These are phyloP conservation scores for Quadroppia sp. DNA, from an alignment of 2,888 invertebrate species.

Conservation along the genomic window DNA sequence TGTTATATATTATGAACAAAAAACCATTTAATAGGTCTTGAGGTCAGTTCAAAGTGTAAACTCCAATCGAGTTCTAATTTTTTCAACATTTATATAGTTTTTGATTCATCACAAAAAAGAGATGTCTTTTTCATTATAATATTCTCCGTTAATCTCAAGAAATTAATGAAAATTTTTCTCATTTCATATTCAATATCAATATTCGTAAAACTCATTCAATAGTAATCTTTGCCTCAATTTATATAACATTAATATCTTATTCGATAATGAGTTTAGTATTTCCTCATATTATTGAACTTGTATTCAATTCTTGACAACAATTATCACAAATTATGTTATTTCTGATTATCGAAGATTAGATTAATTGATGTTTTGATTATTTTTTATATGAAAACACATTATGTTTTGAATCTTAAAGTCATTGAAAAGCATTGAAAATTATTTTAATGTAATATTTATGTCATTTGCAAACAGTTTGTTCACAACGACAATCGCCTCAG, in stretches of 20 bases:
- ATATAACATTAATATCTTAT: background rate
- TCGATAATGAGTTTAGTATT: background rate
- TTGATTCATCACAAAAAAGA: no score
- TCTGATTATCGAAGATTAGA: no score
- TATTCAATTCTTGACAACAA: background rate
- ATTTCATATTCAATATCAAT: background rate
- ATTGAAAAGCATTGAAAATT: no score
- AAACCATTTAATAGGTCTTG: conserved; percentile 29
- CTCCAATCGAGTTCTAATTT: background rate
- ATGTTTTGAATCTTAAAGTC: no score
- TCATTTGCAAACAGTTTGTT: conserved; percentile 27
- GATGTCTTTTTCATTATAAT: no score
- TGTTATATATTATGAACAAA: no score
- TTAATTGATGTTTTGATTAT: no score
- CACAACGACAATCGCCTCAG: conserved; percentile 42
- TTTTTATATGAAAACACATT: no score
- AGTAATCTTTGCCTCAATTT: background rate
- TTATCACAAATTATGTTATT: no score
- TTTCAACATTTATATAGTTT: no score
- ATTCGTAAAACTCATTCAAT: conserved; percentile 6
- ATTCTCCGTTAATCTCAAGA: no score
- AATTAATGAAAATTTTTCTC: no score
- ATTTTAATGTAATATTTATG: background rate
- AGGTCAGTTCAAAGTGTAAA: conserved; percentile 19
- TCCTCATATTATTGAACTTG: conserved; percentile 12